Evolutionary conservation across 2,888 invertebrate species (phyloP), one percentile per base, ranked within the genome.

Genomic region (Dryococelus australis): DNA sequence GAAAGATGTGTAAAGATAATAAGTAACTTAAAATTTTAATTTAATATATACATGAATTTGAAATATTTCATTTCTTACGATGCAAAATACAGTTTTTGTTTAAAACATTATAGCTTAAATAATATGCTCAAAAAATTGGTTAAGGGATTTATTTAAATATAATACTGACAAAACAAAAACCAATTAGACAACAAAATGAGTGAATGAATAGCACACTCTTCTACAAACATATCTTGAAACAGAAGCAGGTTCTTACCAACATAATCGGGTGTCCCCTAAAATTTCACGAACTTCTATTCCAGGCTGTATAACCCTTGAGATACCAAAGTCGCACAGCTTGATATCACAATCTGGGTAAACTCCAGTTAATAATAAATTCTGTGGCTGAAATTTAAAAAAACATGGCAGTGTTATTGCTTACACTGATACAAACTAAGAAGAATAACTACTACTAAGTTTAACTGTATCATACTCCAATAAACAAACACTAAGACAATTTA

Each of bases 231-330:
- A 47, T 20, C 10, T 10, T 43, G 35, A 84, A 81, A 43, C 24
- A 84, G 27, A 79, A 83, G 10, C 27, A 83, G 83, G 28, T 43
- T 80, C 96, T 95, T 91, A 96, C 96, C 97, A 90, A 98, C 98
- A 94, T 99, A 99, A 93, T 99, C 99, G 90, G 98, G 97, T 87
- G 98, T 98, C 92, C 99, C 99, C 99, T 90, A 98, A 94, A 92
- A 99, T 98, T 93, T 99, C 99, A 90, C 98, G 94, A 91, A 99
- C 97, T 92, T 98, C 98, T 90, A 97, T 96, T 87, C 97, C 97
- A 89, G 97, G 96, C 92, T 97, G 96, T 91, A 99, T 97, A 90
- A 97, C 96, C 91, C 98, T 96, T 89, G 98, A 98, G 92, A 98
- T 97, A 89, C 98, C 98, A 92, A 98, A 98, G 94, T 98, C 98